phyloP scores from a whole-genome alignment of 2,113 vertebrate species.

The Poecilia latipinna region DNA sequence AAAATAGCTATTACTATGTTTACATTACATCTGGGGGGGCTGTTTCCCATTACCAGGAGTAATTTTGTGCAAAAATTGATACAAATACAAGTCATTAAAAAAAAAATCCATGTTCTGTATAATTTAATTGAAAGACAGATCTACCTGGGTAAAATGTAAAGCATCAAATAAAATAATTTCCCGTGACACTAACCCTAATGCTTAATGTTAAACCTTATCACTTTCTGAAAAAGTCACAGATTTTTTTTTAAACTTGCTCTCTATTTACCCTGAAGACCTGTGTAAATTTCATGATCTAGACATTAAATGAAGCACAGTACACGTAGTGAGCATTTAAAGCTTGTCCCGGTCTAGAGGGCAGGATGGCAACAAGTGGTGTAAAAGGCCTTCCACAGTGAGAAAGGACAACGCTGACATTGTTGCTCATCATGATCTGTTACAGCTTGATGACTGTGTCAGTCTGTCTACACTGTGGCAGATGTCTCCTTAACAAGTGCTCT shows the following conservation, averaged over 20 bases:
- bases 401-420: conserved; percentile 45
- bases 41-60: too few species aligned
- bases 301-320: conserved; percentile 5
- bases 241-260: conserved; percentile 30
- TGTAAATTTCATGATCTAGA: conserved; percentile 3
- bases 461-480: conserved; percentile 45
- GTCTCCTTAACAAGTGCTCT: conserved; percentile 52
- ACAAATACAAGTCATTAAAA: too few species aligned
- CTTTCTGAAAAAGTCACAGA: not conserved
- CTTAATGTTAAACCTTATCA: not conserved
- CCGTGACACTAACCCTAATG: too few species aligned
- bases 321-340: conserved; percentile 3
- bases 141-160: too few species aligned
- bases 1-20: not conserved
- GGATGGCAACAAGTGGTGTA: conserved; percentile 10
- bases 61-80: too few species aligned
- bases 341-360: conserved; percentile 19
- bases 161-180: too few species aligned
- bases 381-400: conserved; percentile 22
- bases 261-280: conserved; percentile 1
- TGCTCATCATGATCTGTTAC: conserved; percentile 48
- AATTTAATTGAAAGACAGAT: too few species aligned
- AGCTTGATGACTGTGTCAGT: conserved; percentile 57
- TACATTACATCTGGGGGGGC: not conserved
- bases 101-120: too few species aligned